phyloP scores from a whole-genome alignment of 2,797 vertebrate species.

The Arctocebus calabarensis region DNA sequence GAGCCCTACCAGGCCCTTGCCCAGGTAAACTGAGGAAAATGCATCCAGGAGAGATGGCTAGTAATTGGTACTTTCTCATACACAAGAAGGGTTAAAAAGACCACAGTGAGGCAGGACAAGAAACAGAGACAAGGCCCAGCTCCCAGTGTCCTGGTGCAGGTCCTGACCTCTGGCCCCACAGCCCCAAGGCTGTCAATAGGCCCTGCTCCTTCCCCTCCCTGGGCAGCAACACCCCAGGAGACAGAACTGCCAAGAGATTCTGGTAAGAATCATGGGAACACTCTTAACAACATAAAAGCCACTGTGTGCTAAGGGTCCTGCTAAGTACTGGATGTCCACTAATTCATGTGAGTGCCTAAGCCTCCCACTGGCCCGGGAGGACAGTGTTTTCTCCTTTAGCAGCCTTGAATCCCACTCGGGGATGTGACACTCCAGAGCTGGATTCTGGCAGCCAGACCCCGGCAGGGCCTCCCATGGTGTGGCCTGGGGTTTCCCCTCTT shows the following conservation, averaged over 20 bases:
- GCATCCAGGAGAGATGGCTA: not conserved
- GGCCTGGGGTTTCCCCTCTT: not conserved
- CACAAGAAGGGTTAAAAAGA: not conserved
- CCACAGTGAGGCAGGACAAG: not conserved
- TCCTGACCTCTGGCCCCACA: constrained; percentile 13
- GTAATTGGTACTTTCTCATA: not conserved
- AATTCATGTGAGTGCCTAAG: not conserved
- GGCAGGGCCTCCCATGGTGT: not conserved
- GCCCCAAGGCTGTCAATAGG: not conserved
- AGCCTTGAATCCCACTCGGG: not conserved
- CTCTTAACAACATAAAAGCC: not conserved
- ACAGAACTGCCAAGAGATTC: not conserved
- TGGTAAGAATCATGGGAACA: not conserved
- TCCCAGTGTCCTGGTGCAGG: not conserved
- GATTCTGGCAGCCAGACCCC: not conserved
- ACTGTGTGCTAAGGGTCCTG: not conserved
- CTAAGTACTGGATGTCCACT: not conserved
- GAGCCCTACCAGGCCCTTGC: not conserved
- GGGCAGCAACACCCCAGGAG: not conserved
- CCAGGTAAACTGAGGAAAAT: not conserved
- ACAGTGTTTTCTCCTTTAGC: not conserved
- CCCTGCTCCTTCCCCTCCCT: not conserved
- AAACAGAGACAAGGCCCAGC: not conserved
- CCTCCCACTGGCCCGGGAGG: not conserved
- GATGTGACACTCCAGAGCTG: not conserved